Evolutionary conservation across 2,888 invertebrate genomes (phyloP).

Genomic region (Eupsilia transversa): DNA sequence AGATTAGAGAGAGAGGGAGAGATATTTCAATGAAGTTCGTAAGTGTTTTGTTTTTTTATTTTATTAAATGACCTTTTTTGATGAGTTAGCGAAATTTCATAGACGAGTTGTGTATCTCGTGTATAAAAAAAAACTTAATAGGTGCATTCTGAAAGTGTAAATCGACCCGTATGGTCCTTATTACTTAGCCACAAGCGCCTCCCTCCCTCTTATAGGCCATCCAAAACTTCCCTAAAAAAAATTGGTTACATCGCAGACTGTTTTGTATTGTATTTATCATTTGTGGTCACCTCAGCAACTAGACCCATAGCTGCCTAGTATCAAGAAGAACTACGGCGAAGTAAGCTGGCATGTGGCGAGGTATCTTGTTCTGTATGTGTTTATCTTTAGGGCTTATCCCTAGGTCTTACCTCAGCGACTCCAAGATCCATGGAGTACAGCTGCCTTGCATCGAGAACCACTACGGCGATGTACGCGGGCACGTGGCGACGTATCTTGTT

Average conservation of each 20-base stretch:
- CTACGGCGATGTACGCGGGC: conserved; percentile 51
- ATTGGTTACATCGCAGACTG: too few species aligned
- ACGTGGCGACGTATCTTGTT: conserved; percentile 59
- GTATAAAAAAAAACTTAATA: background rate
- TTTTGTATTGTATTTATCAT: too few species aligned
- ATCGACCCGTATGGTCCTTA: too few species aligned
- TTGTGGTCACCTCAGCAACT: conserved; percentile 79
- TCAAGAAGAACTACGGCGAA: conserved; percentile 75
- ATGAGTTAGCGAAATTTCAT: background rate
- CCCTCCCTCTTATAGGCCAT: too few species aligned
- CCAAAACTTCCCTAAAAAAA: too few species aligned
- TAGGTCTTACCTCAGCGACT: conserved; percentile 79
- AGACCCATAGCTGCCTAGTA: conserved; percentile 76
- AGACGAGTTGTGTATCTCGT: background rate
- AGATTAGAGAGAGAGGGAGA: conserved; percentile 15
- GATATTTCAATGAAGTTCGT: background rate
- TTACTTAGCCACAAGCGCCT: too few species aligned
- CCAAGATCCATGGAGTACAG: conserved; percentile 77
- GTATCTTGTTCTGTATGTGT: conserved; percentile 67
- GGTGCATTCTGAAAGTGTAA: too few species aligned
- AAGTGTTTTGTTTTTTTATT: background rate
- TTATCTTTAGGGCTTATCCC: conserved; percentile 26
- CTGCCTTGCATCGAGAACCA: conserved; percentile 78
- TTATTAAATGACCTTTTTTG: background rate
- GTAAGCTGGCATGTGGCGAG: conserved; percentile 43